These are phyloP conservation scores for Drosophila bocki DNA, from an alignment of 1,140 invertebrate genomes.

Conservation along the genomic window DNA sequence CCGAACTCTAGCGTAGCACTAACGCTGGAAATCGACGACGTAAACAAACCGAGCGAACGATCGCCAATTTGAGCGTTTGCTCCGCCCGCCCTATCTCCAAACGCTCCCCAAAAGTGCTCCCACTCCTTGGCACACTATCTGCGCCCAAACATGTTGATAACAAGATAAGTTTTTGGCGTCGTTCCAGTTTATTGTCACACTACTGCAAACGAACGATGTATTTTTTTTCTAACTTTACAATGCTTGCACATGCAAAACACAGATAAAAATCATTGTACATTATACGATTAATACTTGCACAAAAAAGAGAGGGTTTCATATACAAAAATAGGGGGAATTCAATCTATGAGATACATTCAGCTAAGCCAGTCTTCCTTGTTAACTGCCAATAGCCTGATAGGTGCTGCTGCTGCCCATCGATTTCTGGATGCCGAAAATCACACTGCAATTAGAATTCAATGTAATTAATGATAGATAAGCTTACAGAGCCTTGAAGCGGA, in stretches of 20 bases:
- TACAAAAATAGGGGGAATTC: slow-evolving; percentile 32
- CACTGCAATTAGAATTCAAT: slow-evolving; percentile 28
- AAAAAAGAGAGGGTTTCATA: slow-evolving; percentile 2
- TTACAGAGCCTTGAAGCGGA: neutral
- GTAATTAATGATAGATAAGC: neutral
- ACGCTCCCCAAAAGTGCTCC: neutral
- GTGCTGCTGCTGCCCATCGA: slow-evolving; percentile 59
- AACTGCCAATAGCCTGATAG: slow-evolving; percentile 72
- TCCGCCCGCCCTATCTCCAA: slow-evolving; percentile 19
- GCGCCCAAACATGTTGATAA: neutral
- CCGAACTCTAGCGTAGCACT: slow-evolving; percentile 58
- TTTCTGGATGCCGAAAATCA: slow-evolving; percentile 70
- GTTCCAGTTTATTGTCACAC: slow-evolving; percentile 35
- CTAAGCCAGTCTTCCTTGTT: slow-evolving; percentile 14
- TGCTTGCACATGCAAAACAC: slow-evolving; percentile 26
- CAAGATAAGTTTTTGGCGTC: slow-evolving; percentile 9
- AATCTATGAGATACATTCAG: slow-evolving; percentile 35
- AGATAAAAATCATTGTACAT: slow-evolving; percentile 21
- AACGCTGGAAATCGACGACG: slow-evolving; percentile 28
- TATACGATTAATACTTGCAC: slow-evolving; percentile 41
- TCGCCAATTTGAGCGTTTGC: slow-evolving; percentile 24
- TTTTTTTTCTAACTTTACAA: slow-evolving; percentile 10
- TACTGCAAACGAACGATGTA: slow-evolving; percentile 19
- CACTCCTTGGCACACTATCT: slow-evolving; percentile 2
- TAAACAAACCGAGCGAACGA: slow-evolving; percentile 35